Evolutionary conservation across 2,797 vertebrate species (phyloP), one percentile per base, ranked within the genome.

Genomic region (Odontamblyopus rebecca): DNA sequence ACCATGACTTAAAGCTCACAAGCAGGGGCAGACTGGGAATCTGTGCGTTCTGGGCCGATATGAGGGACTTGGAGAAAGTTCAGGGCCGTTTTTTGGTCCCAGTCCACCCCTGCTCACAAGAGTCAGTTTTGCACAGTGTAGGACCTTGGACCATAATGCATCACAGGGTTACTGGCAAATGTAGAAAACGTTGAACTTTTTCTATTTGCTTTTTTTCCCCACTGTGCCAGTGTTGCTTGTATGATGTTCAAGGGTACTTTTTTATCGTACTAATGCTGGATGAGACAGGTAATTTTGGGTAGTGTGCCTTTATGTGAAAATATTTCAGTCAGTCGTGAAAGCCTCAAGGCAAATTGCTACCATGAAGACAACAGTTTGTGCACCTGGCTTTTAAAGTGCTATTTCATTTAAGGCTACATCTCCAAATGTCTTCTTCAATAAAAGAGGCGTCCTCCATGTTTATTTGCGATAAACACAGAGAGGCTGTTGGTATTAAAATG

Each of bases 401-500:
- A 50, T 66, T 66, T 35, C 38, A 44, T 51, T 51, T 71, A 51
- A 48, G 68, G 44, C 59, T 19, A 32, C 29, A 50, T 66, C 64
- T 50, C 44, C 7, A 27, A 51, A 51, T 16, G 26, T 51, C 64
- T 66, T 65, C 41, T 65, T 29, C 64, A 66, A 29, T 66, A 50
- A 66, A 63, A 41, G 19, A 41, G 9, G 15, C 64, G 26, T 66
- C 26, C 64, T 63, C n/a, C 23, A 50, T 16, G 44, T 62, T 62
- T 62, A 66, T 51, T 51, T 66, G 64, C 19, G 26, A 68, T 32
- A 44, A 44, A 38, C 32, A 51, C 41, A 66, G 44, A 50, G 44
- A 66, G 26, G 15, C 64, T 50, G 64, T 66, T 16, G 26, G 64
- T 66, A 66, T 66, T 66, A 83, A 86, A 85, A 83, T 67, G 78